phyloP scores from a whole-genome alignment of 2,888 invertebrate genomes.

The Acrocyrtus sp. region DNA sequence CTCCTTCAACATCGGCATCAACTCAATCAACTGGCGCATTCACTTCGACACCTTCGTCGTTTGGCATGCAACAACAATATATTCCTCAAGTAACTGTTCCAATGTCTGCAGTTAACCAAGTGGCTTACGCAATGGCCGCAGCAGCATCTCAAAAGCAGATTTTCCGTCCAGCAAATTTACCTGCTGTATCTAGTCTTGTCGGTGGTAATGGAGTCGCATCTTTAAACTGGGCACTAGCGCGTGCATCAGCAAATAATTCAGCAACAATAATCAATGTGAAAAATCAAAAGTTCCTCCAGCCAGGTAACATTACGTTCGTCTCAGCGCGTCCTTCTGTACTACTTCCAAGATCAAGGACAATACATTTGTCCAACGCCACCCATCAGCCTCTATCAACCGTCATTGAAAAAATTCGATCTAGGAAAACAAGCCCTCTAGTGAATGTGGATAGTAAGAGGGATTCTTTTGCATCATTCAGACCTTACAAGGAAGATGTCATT shows the following conservation, averaged over 20 bases:
- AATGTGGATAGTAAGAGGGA: background rate
- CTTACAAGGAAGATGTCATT: background rate
- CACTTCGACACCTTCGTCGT: background rate
- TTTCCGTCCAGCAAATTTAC: background rate
- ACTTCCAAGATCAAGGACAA: background rate
- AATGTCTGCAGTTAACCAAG: background rate
- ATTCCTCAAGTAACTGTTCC: background rate
- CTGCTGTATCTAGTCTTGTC: conserved; percentile 11
- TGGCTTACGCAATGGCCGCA: background rate
- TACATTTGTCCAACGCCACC: background rate
- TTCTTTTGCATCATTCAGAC: background rate
- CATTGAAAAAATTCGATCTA: background rate
- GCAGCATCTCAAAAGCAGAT: background rate
- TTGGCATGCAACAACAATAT: background rate
- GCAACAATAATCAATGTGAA: background rate
- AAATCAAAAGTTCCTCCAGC: background rate
- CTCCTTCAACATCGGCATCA: background rate
- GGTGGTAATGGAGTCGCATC: background rate
- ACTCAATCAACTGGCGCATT: background rate
- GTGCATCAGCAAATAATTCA: background rate
- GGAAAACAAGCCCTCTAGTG: conserved; percentile 5
- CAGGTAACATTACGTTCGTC: background rate
- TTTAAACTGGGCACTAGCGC: background rate
- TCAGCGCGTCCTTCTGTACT: background rate
- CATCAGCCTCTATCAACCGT: background rate